Conservation (phyloP, 2,888 invertebrate genomes). For the Agelastica alni region DNA sequence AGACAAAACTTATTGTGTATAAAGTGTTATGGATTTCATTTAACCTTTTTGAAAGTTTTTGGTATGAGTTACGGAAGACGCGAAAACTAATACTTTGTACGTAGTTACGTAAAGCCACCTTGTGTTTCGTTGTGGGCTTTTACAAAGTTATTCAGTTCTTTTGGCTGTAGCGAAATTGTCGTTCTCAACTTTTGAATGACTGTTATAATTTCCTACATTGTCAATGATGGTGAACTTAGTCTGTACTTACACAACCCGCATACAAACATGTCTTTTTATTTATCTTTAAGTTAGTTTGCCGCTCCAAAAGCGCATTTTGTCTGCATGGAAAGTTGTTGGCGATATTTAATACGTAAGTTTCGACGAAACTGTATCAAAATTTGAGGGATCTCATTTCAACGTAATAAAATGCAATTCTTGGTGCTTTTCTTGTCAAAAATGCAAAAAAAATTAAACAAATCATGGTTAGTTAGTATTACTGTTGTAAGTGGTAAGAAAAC, state of each 20-base stretch:
- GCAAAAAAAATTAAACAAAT: no score
- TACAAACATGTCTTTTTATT: slow-evolving; percentile 22
- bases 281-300: slow-evolving; percentile 16
- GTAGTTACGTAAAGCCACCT: not conserved
- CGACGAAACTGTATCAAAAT: no score
- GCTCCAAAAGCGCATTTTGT: not conserved
- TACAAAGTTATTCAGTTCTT: slow-evolving; percentile 22
- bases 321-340: not conserved
- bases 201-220: slow-evolving; percentile 20
- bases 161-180: not conserved
- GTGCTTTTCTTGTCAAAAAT: no score
- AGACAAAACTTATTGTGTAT: no score
- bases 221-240: slow-evolving; percentile 1
- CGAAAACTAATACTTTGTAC: not conserved
- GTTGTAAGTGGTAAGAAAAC: no score
- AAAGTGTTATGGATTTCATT: no score
- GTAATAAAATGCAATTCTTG: no score
- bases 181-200: slow-evolving; percentile 17
- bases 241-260: slow-evolving; percentile 16
- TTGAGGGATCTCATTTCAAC: no score
- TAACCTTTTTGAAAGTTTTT: not conserved
- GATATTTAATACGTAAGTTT: no score
- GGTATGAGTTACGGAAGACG: no score
- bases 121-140: slow-evolving; percentile 7
- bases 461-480: no score